phyloP scores from a whole-genome alignment of 2,113 vertebrate genomes.

The Psettodes erumei region DNA sequence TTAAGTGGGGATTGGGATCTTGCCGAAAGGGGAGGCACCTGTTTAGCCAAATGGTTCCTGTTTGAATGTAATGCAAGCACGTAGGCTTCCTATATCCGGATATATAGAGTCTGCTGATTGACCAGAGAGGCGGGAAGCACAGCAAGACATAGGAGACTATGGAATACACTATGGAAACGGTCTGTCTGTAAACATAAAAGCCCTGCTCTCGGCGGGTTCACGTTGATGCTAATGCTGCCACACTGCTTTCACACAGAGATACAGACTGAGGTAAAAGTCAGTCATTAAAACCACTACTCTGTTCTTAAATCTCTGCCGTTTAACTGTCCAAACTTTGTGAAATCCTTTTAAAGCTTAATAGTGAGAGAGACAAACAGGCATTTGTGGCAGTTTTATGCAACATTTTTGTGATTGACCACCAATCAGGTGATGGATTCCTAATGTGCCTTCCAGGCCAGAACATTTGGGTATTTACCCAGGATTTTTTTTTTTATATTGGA shows the following conservation, averaged over 20 bases:
- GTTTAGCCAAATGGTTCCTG: slow-evolving; percentile 72
- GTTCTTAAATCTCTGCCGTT: neutral
- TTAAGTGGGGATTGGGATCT: slow-evolving; percentile 56
- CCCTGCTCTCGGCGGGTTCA: slow-evolving; percentile 53
- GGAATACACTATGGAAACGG: slow-evolving; percentile 28
- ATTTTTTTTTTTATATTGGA: neutral
- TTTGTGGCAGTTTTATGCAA: neutral
- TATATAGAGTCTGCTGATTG: slow-evolving; percentile 57
- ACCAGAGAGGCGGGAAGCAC: slow-evolving; percentile 36
- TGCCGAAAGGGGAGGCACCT: slow-evolving; percentile 53
- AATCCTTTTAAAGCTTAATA: neutral
- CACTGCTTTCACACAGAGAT: slow-evolving; percentile 9
- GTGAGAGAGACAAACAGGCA: neutral
- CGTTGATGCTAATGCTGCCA: slow-evolving; percentile 40
- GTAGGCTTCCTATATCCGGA: slow-evolving; percentile 47
- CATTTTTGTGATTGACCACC: neutral
- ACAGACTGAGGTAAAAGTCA: slow-evolving; percentile 18
- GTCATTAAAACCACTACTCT: neutral
- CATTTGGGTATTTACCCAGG: neutral
- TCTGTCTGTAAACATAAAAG: slow-evolving; percentile 32
- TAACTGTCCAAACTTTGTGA: neutral
- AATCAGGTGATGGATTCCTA: neutral
- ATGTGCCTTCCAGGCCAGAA: neutral
- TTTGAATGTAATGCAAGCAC: slow-evolving; percentile 53
- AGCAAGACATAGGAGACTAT: slow-evolving; percentile 23